Evolutionary conservation across 2,888 invertebrate species (phyloP).

Genomic region (Cyaniris semiargus): DNA sequence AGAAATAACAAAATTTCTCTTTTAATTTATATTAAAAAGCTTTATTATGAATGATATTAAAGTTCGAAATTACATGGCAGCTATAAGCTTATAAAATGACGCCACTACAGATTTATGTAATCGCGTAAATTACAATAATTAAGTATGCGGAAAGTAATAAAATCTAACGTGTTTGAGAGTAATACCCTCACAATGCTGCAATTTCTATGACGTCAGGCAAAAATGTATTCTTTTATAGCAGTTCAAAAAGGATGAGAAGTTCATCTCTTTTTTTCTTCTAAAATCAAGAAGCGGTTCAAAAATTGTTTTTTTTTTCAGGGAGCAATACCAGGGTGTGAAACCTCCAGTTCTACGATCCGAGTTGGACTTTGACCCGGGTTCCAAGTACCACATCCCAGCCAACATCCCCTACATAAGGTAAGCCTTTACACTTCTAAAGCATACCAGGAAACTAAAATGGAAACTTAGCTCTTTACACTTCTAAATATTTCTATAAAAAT

Average conservation of each 20-base stretch:
- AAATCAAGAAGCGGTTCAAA: not conserved
- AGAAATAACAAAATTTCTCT: no score
- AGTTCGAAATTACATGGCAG: not conserved
- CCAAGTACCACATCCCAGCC: slow-evolving; percentile 95
- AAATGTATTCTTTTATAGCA: not conserved
- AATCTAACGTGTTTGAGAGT: not conserved
- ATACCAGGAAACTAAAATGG: not conserved
- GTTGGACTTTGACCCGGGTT: slow-evolving; percentile 94
- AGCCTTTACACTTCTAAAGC: slow-evolving; percentile 62
- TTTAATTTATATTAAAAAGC: no score
- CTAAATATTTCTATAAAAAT: no score
- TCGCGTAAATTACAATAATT: slow-evolving; percentile 3
- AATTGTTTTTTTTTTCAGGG: slow-evolving; percentile 72
- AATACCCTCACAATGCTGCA: not conserved
- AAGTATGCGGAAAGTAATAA: slow-evolving; percentile 4
- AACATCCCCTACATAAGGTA: slow-evolving; percentile 95
- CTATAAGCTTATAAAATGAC: not conserved
- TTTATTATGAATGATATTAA: no score
- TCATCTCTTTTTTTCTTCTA: not conserved
- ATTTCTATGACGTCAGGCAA: not conserved
- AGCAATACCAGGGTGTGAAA: slow-evolving; percentile 91
- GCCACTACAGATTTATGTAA: not conserved
- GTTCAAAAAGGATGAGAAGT: not conserved
- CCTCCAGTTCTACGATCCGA: slow-evolving; percentile 92
- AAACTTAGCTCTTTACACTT: not conserved